Conservation (phyloP, 2,797 vertebrate species). For the Vipera ursinii region DNA sequence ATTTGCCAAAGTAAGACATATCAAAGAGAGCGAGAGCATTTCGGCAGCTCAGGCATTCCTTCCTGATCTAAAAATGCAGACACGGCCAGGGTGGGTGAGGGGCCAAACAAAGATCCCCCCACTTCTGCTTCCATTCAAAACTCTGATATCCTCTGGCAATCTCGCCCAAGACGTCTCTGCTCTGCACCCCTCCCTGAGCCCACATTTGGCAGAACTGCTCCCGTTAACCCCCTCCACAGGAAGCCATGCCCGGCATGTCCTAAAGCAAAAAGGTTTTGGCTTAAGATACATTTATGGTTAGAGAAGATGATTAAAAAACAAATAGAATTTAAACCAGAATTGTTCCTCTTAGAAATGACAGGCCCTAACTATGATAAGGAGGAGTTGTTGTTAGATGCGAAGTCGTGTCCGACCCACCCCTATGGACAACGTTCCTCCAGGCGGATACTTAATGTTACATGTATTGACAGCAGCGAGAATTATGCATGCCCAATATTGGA, state of each 20-base stretch:
- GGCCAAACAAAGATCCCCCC: neutral
- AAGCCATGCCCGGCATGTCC: neutral
- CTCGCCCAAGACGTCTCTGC: neutral
- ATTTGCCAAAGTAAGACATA: conserved; percentile 99
- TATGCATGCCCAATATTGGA: too few species aligned
- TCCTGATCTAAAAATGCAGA: conserved; percentile 79
- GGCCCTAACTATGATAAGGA: too few species aligned
- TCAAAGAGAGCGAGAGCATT: conserved; percentile 85
- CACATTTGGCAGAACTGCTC: neutral
- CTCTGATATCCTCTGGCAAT: neutral
- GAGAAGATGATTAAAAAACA: too few species aligned
- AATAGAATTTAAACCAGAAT: too few species aligned
- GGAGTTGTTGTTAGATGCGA: too few species aligned
- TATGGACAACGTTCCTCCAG: too few species aligned
- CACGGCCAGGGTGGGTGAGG: accelerated
- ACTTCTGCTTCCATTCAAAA: neutral
- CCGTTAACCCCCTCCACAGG: neutral
- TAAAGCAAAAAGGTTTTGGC: too few species aligned
- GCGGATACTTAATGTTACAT: too few species aligned
- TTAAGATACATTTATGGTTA: too few species aligned
- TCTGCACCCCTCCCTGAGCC: neutral
- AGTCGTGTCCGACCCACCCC: too few species aligned
- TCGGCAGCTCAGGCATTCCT: conserved; percentile 88
- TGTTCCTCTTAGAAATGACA: too few species aligned
- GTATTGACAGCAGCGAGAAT: too few species aligned